phyloP scores from a whole-genome alignment of 2,797 vertebrate species.

The Cyclopterus lumpus region DNA sequence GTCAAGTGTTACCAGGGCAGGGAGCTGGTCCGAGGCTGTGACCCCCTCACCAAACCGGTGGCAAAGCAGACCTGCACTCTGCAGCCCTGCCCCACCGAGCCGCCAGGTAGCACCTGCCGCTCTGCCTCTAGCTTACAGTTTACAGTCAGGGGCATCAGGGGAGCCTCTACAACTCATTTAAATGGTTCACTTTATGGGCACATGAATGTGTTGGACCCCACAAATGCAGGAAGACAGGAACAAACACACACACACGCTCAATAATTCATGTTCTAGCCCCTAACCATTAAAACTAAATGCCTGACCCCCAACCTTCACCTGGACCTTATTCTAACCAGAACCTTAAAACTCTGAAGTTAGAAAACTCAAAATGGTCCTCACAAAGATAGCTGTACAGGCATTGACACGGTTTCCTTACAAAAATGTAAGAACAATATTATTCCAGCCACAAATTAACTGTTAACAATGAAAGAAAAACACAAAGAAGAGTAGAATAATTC shows the following conservation, averaged over 20 bases:
- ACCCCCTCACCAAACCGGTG: conserved; percentile 93
- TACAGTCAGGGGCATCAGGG: background rate
- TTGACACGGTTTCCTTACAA: background rate
- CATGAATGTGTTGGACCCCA: background rate
- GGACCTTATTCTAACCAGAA: background rate
- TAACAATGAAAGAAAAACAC: background rate
- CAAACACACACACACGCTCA: background rate
- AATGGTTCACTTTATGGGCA: background rate
- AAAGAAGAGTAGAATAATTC: too few relatives aligned
- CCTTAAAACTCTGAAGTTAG: background rate
- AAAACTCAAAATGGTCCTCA: background rate
- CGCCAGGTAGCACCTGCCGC: conserved; percentile 87
- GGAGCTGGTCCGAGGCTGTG: conserved; percentile 95
- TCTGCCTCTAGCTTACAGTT: background rate
- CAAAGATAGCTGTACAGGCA: background rate
- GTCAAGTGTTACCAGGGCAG: conserved; percentile 96
- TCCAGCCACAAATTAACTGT: background rate
- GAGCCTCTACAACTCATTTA: background rate
- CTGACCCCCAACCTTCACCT: background rate
- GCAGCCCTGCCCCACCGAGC: conserved; percentile 94
- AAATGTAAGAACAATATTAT: background rate
- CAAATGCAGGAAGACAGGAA: background rate
- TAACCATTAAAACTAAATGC: background rate
- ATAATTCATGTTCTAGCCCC: background rate
- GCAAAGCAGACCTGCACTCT: conserved; percentile 95